Evolutionary conservation across 2,113 vertebrate genomes (phyloP).

Genomic region (Oplegnathus fasciatus): DNA sequence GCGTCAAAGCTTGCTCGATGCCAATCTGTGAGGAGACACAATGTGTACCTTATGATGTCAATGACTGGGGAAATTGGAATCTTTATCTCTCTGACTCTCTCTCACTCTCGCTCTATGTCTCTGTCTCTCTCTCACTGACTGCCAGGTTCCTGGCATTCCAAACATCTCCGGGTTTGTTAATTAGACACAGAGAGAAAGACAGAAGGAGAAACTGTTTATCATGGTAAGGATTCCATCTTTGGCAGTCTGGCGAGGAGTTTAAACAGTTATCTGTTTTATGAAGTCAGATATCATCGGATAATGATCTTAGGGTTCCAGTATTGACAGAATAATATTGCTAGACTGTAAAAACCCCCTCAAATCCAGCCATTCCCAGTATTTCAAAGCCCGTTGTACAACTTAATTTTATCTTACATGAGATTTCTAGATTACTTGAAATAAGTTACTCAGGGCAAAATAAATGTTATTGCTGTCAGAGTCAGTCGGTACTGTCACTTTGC

Average conservation of each 20-base stretch:
- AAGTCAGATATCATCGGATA: constrained; percentile 55
- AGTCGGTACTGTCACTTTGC: background rate
- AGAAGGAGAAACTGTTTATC: constrained; percentile 40
- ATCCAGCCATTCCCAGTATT: background rate
- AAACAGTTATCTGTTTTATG: constrained; percentile 51
- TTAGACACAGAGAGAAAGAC: constrained; percentile 71
- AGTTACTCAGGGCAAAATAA: background rate
- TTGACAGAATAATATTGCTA: constrained; percentile 24
- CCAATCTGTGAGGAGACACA: constrained; percentile 70
- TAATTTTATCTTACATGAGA: background rate
- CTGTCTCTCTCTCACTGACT: constrained; percentile 30
- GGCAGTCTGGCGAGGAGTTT: constrained; percentile 39
- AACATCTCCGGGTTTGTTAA: constrained; percentile 76
- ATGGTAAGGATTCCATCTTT: constrained; percentile 30
- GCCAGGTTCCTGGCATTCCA: constrained; percentile 61
- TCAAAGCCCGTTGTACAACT: background rate
- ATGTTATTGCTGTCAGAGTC: background rate
- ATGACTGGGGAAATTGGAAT: constrained; percentile 83
- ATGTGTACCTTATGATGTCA: constrained; percentile 79
- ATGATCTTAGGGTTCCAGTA: constrained; percentile 14
- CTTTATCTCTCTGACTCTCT: constrained; percentile 75
- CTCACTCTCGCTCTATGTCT: constrained; percentile 22
- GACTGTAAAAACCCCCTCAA: background rate
- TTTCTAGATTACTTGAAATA: constrained; percentile 7
- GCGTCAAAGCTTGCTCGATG: constrained; percentile 64